Conservation (phyloP, 2,888 invertebrate species). For the Folsomia candida region DNA sequence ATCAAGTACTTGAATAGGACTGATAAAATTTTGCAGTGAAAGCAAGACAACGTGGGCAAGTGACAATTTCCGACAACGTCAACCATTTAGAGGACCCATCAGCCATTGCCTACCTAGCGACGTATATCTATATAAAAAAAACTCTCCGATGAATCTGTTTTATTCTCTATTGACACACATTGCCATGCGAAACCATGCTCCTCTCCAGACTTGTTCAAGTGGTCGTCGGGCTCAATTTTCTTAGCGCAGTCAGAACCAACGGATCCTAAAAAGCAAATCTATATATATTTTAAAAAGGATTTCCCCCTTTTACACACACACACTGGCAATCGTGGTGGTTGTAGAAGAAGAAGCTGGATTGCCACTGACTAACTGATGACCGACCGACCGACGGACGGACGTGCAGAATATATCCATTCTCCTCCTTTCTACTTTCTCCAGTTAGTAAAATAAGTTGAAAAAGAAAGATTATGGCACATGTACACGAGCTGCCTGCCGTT, state of each 20-base stretch:
- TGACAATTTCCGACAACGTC: too few relatives aligned
- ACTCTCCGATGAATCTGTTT: constrained; percentile 7
- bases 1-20: too few relatives aligned
- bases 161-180: neutral
- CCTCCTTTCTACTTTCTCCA: neutral
- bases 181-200: constrained; percentile 16
- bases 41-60: too few relatives aligned
- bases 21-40: too few relatives aligned
- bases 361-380: too few relatives aligned
- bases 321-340: neutral
- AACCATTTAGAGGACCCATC: too few relatives aligned
- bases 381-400: too few relatives aligned
- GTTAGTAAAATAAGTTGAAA: neutral
- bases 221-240: constrained; percentile 17
- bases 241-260: neutral
- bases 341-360: neutral
- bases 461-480: neutral
- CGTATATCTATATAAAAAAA: constrained; percentile 16
- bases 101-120: too few relatives aligned
- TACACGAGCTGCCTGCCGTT: neutral
- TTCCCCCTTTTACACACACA: neutral
- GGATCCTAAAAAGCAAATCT: constrained; percentile 14
- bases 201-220: constrained; percentile 15
- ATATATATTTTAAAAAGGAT: too few relatives aligned
- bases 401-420: neutral